Conservation (phyloP, 2,113 vertebrate genomes). For the Gopherus evgoodei region DNA sequence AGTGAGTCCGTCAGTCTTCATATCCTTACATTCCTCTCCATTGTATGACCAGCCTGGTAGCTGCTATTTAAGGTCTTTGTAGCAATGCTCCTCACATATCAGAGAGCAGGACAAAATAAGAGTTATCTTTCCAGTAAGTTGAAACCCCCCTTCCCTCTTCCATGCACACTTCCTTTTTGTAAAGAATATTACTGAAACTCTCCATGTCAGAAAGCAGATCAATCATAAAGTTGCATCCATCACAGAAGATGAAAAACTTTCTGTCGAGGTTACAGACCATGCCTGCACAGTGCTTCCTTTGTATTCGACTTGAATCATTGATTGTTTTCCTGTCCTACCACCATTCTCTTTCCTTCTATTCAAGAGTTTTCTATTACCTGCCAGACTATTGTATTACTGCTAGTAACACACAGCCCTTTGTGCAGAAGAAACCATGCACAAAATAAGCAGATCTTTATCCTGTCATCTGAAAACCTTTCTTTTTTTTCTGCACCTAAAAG, state of each 20-base stretch:
- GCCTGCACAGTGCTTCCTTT: constrained; percentile 73
- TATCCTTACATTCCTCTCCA: background rate
- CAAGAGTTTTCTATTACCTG: constrained; percentile 78
- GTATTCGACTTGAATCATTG: constrained; percentile 58
- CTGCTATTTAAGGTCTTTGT: background rate
- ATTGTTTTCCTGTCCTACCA: constrained; percentile 72
- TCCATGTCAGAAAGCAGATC: constrained; percentile 50
- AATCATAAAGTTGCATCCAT: constrained; percentile 35
- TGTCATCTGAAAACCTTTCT: constrained; percentile 11
- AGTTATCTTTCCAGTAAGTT: background rate
- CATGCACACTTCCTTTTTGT: constrained; percentile 5
- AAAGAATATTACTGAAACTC: constrained; percentile 34
- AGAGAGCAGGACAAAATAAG: constrained; percentile 34
- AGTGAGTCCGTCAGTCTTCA: background rate
- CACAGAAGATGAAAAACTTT: constrained; percentile 53
- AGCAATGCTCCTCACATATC: background rate
- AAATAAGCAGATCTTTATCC: constrained; percentile 66
- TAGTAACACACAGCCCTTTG: constrained; percentile 72
- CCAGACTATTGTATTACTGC: constrained; percentile 74
- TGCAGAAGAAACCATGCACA: constrained; percentile 40
- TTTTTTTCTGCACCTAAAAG: background rate
- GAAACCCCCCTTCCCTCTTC: background rate
- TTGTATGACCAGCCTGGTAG: background rate
- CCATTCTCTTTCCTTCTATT: constrained; percentile 80
- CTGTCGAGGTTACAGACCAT: constrained; percentile 36